Base-by-base conservation (phyloP, 2,888 invertebrate species). In the Phrixothrix hirtus region DNA sequence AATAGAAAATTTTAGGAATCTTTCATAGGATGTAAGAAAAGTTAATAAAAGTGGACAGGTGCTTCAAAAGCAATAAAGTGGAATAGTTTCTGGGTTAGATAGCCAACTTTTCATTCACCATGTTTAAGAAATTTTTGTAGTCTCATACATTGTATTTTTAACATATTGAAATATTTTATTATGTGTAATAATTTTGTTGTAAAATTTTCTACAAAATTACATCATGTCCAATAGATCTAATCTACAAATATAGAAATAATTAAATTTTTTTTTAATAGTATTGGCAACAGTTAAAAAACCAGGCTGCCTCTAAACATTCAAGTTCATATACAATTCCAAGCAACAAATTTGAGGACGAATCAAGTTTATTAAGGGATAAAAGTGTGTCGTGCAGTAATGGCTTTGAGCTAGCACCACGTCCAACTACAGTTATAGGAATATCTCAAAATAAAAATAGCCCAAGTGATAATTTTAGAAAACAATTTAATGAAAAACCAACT, bases 321-420 rank as follows among this genome's bases (percentile, higher is more conserved):
- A 77, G 77, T 62, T 72, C 76, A 2, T 70, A 67, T 56, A 66
- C 77, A 59, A 74, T 76, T 43, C 69, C 72, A 34, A 67, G 58
- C 12, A 61, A 70, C 15, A 72, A 66, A 57, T 70, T 73, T 46
- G 65, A 67, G 44, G 77, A 79, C 16, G 78, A 79, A 44, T 78
- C 79, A 45, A 75, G 76, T 50, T 78, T 81, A 54, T 82, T 88
- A 14, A 84, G 86, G 62, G 89, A 89, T 68, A 90, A 89, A 78
- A 88, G 89, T 25, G 85, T 85, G 13, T 89, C 89, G 12, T 89
- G 86, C 72, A 88, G 88, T 62, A 84, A 87, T 55, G 89, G 88
- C 1, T 75, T 89, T 44, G 86, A 89, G 73, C 79, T 82, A 47
- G 79, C 84, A 0, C 83, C 84, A 12, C 78, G 88, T 5, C 87